Conservation (phyloP, 2,888 invertebrate genomes). For the Antitype chi region DNA sequence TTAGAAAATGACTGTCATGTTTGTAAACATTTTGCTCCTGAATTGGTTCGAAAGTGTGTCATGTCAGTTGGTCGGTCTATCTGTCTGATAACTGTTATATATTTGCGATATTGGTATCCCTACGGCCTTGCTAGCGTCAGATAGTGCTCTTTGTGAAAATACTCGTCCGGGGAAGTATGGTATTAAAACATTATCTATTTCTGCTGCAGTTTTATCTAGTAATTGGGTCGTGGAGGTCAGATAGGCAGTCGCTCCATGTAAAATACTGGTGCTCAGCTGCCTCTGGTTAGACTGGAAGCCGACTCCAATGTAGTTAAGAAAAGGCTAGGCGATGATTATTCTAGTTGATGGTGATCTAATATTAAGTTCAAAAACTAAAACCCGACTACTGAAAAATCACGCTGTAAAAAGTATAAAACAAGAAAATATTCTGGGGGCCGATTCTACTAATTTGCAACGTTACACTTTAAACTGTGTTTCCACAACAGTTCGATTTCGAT, state of each 20-base stretch:
- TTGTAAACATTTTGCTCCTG: slow-evolving; percentile 24
- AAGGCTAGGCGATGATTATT: background rate
- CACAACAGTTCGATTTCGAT: too few species aligned
- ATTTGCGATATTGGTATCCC: slow-evolving; percentile 16
- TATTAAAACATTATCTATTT: too few species aligned
- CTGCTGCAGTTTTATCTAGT: background rate
- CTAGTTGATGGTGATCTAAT: too few species aligned
- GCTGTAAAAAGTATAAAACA: too few species aligned
- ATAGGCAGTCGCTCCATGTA: too few species aligned
- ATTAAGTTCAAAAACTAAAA: too few species aligned
- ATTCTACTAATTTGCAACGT: too few species aligned
- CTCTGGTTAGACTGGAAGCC: background rate
- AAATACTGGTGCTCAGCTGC: background rate
- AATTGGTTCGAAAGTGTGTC: slow-evolving; percentile 33
- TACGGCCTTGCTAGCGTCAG: slow-evolving; percentile 15
- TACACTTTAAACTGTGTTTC: too few species aligned
- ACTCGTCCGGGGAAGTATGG: background rate
- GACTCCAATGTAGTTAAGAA: background rate
- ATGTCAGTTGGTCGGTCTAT: slow-evolving; percentile 25
- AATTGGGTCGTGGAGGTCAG: background rate
- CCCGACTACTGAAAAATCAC: too few species aligned
- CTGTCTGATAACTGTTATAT: slow-evolving; percentile 14
- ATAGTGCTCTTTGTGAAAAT: background rate
- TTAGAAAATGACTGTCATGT: slow-evolving; percentile 15
- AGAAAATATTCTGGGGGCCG: too few species aligned